A percentile compares a stretch with the other conserved stretches of the same genome.
Conservation (phyloP, 2,888 invertebrate species). For the Aphidoletes aphidimyza region DNA sequence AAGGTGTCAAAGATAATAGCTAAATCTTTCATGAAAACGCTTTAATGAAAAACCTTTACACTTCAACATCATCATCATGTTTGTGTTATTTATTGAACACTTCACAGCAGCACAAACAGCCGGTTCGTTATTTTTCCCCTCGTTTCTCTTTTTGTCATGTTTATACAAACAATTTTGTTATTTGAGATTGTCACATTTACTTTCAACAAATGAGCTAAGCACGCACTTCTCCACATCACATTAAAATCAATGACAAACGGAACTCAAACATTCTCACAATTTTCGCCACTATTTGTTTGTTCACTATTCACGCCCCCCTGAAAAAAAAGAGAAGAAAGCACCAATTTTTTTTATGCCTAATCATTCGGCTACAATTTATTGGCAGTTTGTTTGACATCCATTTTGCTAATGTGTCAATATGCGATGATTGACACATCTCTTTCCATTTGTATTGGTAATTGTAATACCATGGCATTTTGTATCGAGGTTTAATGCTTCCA, state of each 20-base stretch:
- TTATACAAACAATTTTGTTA: too few relatives aligned
- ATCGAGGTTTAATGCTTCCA: conserved; percentile 35
- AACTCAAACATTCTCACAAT: neutral
- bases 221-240: neutral
- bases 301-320: neutral
- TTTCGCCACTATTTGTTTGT: neutral
- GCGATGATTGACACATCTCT: conserved; percentile 46
- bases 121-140: neutral
- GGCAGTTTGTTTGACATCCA: conserved; percentile 36
- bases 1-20: conserved; percentile 31
- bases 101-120: neutral
- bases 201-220: neutral
- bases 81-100: conserved; percentile 18
- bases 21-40: neutral
- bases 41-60: neutral
- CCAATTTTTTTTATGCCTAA: conserved; percentile 1
- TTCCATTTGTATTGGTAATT: neutral
- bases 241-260: conserved; percentile 39
- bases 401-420: conserved; percentile 42
- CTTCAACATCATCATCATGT: too few relatives aligned
- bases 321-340: neutral
- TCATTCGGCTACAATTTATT: conserved; percentile 44
- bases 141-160: neutral
- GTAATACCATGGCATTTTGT: neutral
- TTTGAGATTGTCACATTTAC: conserved; percentile 1